These are phyloP conservation scores for Amphipoea oculea DNA, from an alignment of 2,888 invertebrate species.

Conservation along the genomic window DNA sequence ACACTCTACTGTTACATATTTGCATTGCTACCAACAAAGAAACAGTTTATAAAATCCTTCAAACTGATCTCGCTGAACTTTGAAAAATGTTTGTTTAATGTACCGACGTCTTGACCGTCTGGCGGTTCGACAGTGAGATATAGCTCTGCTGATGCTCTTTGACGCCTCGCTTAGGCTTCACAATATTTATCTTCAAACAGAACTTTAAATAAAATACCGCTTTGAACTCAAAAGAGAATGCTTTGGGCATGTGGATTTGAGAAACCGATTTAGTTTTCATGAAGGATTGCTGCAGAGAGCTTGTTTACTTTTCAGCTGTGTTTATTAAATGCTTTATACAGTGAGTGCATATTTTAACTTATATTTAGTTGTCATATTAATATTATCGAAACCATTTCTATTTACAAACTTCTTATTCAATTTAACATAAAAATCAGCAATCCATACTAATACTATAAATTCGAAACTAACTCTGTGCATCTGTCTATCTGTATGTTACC, in stretches of 20 bases:
- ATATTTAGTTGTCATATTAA: background rate
- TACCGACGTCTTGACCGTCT: slow-evolving; percentile 63
- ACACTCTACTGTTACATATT: background rate
- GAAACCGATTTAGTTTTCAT: slow-evolving; percentile 38
- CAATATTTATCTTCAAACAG: slow-evolving; percentile 56
- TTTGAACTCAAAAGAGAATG: slow-evolving; percentile 52
- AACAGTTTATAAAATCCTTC: slow-evolving; percentile 38
- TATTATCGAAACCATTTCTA: background rate
- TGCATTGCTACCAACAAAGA: slow-evolving; percentile 4
- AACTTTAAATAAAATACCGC: slow-evolving; percentile 58
- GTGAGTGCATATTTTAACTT: background rate
- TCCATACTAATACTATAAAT: no score
- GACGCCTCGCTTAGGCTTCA: slow-evolving; percentile 65
- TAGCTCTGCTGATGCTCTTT: slow-evolving; percentile 61
- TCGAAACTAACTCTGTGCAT: no score
- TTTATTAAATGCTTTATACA: background rate
- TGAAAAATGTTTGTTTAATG: slow-evolving; percentile 67
- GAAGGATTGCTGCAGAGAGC: slow-evolving; percentile 2
- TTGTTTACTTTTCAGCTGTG: slow-evolving; percentile 17
- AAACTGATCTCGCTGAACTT: slow-evolving; percentile 43
- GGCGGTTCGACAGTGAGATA: slow-evolving; percentile 66
- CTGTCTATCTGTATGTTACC: no score
- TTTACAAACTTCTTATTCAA: background rate
- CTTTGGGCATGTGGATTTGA: slow-evolving; percentile 21
- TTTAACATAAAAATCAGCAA: no score